Evolutionary conservation across 2,113 vertebrate species (phyloP).

Genomic region (Stictonetta naevosa): DNA sequence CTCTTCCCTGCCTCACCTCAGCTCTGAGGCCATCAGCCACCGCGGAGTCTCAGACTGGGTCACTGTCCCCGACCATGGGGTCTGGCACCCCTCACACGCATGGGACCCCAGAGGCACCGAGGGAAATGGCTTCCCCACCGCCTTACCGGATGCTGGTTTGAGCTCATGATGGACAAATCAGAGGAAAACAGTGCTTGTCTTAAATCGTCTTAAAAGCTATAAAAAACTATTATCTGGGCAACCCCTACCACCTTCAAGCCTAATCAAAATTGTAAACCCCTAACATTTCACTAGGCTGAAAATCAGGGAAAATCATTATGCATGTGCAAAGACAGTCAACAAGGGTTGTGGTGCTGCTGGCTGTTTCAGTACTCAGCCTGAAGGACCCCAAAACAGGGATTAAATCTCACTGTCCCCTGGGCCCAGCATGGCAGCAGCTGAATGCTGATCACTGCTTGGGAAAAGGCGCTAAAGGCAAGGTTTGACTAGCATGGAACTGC

Average conservation of each 20-base stretch:
- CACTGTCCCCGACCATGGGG: fast-evolving
- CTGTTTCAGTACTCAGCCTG: not conserved
- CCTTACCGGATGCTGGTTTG: not conserved
- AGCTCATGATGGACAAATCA: too few species aligned
- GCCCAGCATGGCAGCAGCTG: not conserved
- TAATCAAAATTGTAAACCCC: not conserved
- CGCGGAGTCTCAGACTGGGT: not conserved
- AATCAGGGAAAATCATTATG: not conserved
- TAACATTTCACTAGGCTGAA: not conserved
- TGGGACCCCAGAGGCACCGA: fast-evolving
- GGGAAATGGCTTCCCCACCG: not conserved
- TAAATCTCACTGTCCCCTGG: not conserved
- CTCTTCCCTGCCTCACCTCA: not conserved
- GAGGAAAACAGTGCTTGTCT: not conserved
- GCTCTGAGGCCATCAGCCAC: not conserved
- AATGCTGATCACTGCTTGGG: too few species aligned
- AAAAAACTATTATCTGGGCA: not conserved
- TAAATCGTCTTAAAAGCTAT: not conserved
- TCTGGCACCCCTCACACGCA: fast-evolving
- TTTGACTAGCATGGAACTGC: not conserved
- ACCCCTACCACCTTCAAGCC: not conserved
- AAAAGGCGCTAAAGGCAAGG: too few species aligned
- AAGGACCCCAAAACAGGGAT: not conserved
- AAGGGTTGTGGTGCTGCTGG: not conserved
- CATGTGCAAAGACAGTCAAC: not conserved